phyloP scores from a whole-genome alignment of 2,797 vertebrate species.

The Anisognathus igniventris region DNA sequence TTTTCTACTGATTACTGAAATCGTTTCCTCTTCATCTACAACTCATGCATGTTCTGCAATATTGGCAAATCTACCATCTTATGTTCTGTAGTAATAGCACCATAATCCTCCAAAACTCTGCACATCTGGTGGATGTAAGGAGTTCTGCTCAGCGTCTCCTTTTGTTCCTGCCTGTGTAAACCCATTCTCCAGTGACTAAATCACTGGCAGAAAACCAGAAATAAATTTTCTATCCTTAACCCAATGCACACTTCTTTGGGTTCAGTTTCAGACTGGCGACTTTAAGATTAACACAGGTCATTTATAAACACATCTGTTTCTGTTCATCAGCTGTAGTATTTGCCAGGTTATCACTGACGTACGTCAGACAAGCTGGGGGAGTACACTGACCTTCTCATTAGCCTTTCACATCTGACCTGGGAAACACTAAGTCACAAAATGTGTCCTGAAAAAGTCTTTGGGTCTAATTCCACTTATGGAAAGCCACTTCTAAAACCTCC shows the following conservation, averaged over 20 bases:
- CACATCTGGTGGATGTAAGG: neutral
- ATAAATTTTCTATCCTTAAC: neutral
- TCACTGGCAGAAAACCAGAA: neutral
- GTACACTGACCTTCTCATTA: neutral
- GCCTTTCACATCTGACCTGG: neutral
- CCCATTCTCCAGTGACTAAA: neutral
- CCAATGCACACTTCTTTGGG: neutral
- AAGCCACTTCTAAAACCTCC: neutral
- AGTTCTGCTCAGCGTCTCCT: neutral
- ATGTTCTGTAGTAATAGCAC: neutral
- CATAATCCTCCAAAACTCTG: neutral
- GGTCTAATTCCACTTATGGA: neutral
- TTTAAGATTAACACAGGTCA: neutral
- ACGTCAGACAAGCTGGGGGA: neutral
- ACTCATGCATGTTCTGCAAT: neutral
- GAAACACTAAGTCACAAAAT: neutral
- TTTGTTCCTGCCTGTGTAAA: conserved; percentile 14
- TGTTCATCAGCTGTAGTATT: neutral
- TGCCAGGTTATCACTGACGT: neutral
- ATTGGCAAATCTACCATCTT: neutral
- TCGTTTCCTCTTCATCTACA: neutral
- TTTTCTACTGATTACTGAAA: neutral
- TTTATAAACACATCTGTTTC: neutral
- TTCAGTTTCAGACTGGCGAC: neutral
- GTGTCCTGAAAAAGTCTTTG: neutral